Evolutionary conservation across 1,140 invertebrate species (phyloP).

Genomic region (Caenorhabditis tropicalis): DNA sequence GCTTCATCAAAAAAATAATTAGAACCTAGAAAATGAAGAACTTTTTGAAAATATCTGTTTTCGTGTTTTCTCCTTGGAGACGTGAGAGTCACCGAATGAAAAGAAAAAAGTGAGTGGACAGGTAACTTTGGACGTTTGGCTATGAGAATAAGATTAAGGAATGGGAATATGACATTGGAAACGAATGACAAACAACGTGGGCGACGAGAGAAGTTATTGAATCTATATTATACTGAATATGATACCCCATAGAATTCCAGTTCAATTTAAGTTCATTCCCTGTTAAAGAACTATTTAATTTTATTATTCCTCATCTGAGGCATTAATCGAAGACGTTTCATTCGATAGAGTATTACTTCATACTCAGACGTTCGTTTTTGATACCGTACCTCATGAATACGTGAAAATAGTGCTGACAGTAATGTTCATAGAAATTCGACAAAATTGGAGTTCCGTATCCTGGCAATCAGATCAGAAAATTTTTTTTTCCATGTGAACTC

Average conservation of each 20-base stretch:
- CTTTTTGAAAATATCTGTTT: not conserved
- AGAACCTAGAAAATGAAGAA: not conserved
- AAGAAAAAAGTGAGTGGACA: slow-evolving; percentile 5
- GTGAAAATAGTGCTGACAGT: too few relatives aligned
- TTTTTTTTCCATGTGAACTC: not conserved
- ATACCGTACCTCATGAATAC: too few relatives aligned
- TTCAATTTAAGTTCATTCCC: too few relatives aligned
- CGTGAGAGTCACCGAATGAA: slow-evolving; percentile 3
- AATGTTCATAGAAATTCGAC: too few relatives aligned
- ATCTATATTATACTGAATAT: not conserved
- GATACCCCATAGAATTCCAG: not conserved
- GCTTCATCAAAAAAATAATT: not conserved
- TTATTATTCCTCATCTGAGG: too few relatives aligned
- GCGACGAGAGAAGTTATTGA: not conserved
- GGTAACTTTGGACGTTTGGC: not conserved
- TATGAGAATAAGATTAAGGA: slow-evolving; percentile 39
- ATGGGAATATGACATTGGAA: not conserved
- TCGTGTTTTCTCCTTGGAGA: slow-evolving; percentile 40
- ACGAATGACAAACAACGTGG: not conserved
- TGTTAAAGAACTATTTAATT: too few relatives aligned
- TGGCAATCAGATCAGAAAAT: too few relatives aligned
- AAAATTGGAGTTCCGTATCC: too few relatives aligned
- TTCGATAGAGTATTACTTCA: too few relatives aligned
- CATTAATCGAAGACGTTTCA: too few relatives aligned
- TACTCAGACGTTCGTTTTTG: too few relatives aligned